phyloP scores from a whole-genome alignment of 2,797 vertebrate species.

The Taeniopygia guttata region DNA sequence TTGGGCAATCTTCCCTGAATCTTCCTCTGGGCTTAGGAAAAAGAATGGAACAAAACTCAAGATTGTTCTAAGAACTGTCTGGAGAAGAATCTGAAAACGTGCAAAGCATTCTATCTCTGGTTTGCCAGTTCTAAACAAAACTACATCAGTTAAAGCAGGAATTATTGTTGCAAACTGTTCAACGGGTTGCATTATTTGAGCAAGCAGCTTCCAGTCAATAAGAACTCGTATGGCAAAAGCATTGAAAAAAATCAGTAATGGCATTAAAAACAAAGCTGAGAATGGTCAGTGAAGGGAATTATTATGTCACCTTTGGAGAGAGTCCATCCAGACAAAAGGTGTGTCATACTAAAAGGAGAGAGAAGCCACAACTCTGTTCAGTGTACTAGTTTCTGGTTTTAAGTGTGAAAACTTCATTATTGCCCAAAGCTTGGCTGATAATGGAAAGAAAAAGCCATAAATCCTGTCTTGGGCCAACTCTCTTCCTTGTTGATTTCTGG shows the following conservation, averaged over 20 bases:
- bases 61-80: not conserved
- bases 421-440: not conserved
- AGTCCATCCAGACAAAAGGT: not conserved
- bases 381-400: not conserved
- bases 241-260: not conserved
- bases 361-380: not conserved
- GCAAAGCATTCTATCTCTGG: not conserved
- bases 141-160: not conserved
- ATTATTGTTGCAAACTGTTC: not conserved
- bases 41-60: not conserved
- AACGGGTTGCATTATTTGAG: not conserved
- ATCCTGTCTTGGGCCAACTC: not conserved
- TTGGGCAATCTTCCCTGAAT: constrained; percentile 7
- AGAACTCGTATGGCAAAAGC: not conserved
- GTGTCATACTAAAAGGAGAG: not conserved
- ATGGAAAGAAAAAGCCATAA: not conserved
- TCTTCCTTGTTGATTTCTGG: not conserved
- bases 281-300: not conserved
- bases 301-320: not conserved
- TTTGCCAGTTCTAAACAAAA: not conserved
- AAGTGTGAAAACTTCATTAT: not conserved
- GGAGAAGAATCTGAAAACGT: constrained; percentile 21
- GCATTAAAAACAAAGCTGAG: constrained; percentile 1
- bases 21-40: constrained; percentile 1
- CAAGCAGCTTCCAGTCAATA: not conserved